Evolutionary conservation across 1,140 invertebrate species (phyloP), one percentile per base, ranked within the genome.

Genomic region (Hyphantria cunea): DNA sequence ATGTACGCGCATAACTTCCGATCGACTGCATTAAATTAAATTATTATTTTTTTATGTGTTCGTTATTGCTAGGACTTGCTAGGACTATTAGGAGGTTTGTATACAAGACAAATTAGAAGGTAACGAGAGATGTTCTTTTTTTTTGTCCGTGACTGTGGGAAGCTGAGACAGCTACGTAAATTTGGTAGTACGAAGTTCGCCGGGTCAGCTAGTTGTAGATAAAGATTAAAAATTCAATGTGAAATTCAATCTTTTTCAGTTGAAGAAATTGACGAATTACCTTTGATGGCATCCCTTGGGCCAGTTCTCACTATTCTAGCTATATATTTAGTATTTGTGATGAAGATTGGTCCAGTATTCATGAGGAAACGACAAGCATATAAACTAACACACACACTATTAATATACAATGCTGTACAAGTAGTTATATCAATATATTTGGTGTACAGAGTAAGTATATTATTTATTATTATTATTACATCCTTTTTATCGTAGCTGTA

Each of bases 341-440:
- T 94, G 51, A 93, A 93, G 74, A 77, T 94, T 17, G 95, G 95
- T 37, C 95, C 95, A 31, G 91, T 91, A 62, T 90, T 93, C 60
- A 96, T 96, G 95, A 92, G 93, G 65, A 92, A 94, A 54, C 87
- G 94, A 41, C 90, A 93, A 70, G 92, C 95, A 6, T 94, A 93
- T 65, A 89, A 95, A 59, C 84, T 96, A 0, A 93, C 93, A 41
- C 83, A 77, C 7, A 60, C 93, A 6, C 87, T 96, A 71, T 91
- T 95, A 39, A 52, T 92, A 17, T 96, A 96, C 82, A 96, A 96
- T 72, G 91, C 90, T 9, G 86, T 92, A 42, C 93, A 95, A 90
- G 94, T 95, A 3, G 7, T 93, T 10, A 92, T 94, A 65, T 95
- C 93, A 70, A 73, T 91, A n/a, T 95, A 92, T 89, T 84, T 95